Conservation (phyloP, 2,888 invertebrate genomes). For the Xanthia icteritia region DNA sequence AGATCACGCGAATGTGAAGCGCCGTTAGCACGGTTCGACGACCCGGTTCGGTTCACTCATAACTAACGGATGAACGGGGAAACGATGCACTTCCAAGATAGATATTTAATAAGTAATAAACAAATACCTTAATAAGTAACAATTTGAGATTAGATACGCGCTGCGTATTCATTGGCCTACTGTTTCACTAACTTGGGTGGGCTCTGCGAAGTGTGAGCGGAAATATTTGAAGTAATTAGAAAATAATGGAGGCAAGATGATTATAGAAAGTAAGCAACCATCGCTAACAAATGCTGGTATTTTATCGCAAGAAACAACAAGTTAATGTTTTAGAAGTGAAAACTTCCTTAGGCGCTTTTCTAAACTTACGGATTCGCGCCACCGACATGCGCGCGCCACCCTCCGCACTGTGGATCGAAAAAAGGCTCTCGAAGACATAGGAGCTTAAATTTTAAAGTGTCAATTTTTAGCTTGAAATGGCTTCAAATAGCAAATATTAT, state of each 20-base stretch:
- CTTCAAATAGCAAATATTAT: no score
- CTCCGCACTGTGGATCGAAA: no score
- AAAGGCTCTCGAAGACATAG: no score
- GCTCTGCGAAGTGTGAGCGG: background rate
- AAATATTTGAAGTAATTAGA: constrained; percentile 25
- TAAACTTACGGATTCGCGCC: no score
- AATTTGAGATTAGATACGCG: constrained; percentile 6
- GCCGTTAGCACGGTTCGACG: constrained; percentile 70
- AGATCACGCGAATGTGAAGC: constrained; percentile 69
- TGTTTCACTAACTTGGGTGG: constrained; percentile 25
- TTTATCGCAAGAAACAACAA: constrained; percentile 2
- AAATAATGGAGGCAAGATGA: constrained; percentile 26
- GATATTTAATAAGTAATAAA: constrained; percentile 12
- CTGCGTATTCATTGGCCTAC: constrained; percentile 19
- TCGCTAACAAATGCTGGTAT: constrained; percentile 17
- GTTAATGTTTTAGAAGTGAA: background rate
- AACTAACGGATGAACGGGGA: constrained; percentile 55
- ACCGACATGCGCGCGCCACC: no score
- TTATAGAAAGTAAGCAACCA: constrained; percentile 28
- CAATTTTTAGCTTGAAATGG: no score
- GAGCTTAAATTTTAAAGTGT: no score
- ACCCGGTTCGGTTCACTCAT: constrained; percentile 65
- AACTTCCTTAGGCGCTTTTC: no score
- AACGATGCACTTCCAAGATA: constrained; percentile 54
- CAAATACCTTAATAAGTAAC: no score